Conservation (phyloP, 2,797 vertebrate genomes). For the Melanotaenia trifasciata region DNA sequence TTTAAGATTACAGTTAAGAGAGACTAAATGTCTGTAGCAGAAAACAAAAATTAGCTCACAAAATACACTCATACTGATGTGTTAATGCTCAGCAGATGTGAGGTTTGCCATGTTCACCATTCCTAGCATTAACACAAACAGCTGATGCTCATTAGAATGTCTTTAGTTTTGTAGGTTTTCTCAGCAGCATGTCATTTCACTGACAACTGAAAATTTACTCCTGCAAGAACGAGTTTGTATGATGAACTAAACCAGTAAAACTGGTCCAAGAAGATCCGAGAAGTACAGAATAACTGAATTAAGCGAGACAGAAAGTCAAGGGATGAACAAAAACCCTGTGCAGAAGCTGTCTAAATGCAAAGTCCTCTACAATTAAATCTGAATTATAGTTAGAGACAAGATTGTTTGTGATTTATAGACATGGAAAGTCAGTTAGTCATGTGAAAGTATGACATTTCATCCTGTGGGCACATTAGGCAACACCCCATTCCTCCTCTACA, state of each 20-base stretch:
- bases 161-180: not conserved
- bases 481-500: slow-evolving; percentile 4
- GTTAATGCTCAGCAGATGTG: slow-evolving; percentile 1
- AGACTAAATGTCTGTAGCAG: not conserved
- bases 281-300: not conserved
- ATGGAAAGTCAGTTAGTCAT: not conserved
- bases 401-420: not conserved
- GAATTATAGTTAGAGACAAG: not conserved
- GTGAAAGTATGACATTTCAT: slow-evolving; percentile 23
- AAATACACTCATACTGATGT: not conserved
- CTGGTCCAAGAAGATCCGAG: not conserved
- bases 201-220: not conserved
- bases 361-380: not conserved
- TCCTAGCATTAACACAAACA: not conserved
- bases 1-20: too few relatives aligned
- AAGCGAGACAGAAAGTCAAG: not conserved
- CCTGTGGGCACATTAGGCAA: slow-evolving; percentile 1
- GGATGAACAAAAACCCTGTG: not conserved
- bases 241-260: not conserved
- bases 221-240: not conserved
- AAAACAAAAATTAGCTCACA: not conserved
- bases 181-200: not conserved
- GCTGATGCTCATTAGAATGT: not conserved
- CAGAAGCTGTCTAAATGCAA: not conserved
- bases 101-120: not conserved